phyloP scores from a whole-genome alignment of 2,113 vertebrate species.

The Ovis canadensis region DNA sequence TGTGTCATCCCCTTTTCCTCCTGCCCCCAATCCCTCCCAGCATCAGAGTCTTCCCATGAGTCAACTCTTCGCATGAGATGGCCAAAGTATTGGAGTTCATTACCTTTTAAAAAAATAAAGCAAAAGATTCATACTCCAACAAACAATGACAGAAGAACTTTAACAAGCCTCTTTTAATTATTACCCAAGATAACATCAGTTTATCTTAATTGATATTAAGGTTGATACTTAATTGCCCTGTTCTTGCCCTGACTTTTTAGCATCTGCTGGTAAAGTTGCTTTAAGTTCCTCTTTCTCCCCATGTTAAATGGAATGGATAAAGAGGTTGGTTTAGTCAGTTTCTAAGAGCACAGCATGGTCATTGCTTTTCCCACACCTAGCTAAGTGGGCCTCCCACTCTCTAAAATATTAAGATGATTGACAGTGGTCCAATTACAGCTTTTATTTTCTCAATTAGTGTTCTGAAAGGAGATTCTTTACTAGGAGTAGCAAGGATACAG shows the following conservation, averaged over 20 bases:
- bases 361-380: neutral
- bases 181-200: neutral
- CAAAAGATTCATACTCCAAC: neutral
- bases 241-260: neutral
- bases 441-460: neutral
- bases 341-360: neutral
- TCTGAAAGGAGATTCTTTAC: neutral
- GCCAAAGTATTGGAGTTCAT: too few relatives aligned
- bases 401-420: neutral
- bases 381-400: neutral
- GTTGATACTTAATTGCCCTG: neutral
- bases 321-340: neutral
- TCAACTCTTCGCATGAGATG: too few relatives aligned
- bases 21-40: too few relatives aligned
- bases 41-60: too few relatives aligned
- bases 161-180: neutral
- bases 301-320: neutral
- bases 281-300: neutral
- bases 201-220: neutral
- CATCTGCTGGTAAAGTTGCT: neutral
- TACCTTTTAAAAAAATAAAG: neutral
- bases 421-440: neutral
- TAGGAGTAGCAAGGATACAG: neutral
- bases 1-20: too few relatives aligned
- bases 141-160: neutral